Evolutionary conservation across 2,888 invertebrate genomes (phyloP), one percentile per base, ranked within the genome.

Genomic region (Busseola fusca): DNA sequence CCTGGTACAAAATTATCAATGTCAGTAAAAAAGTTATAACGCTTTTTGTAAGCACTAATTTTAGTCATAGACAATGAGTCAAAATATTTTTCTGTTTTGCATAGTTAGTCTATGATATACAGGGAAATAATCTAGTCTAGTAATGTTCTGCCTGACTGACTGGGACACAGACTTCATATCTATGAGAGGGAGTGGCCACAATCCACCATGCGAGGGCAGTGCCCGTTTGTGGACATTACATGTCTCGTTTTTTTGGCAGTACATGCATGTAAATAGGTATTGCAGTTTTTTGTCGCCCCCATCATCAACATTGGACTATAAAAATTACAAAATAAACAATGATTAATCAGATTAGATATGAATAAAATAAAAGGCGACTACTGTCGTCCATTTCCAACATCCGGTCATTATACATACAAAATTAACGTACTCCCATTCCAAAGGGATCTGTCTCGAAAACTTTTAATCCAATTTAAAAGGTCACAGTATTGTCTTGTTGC

Each of bases 391-490:
- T 58, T 72, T 25, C 9, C 25, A 77, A 70, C 70, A 69, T 74
- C 75, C 80, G 69, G 69, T 56, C 57, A 73, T 73, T 66, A 78
- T 27, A 64, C 27, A 64, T 30, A 64, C 58, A 62, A 48, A 64
- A 69, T 65, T 48, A 65, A 71, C 14, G 14, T 60, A 70, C 64
- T 75, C 73, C 63, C 57, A 75, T 75, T 76, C 58, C 60, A 63
- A 65, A 67, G 69, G 73, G 67, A 76, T 70, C 34, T 70, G 65
- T 80, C 79, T 74, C 69, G 69, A 72, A 77, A 80, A 83, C 50
- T 80, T 81, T 78, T 84, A 84, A 84, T 85, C 86, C 80, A 84
- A 85, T 87, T 82, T 82, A 80, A 88, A 88, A 87, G 87, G 86
- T 87, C 86, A 82, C 71, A 75, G 76, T 73, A 84, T 84, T 84